phyloP scores from a whole-genome alignment of 1,140 invertebrate genomes.

The Eumaeus atala region DNA sequence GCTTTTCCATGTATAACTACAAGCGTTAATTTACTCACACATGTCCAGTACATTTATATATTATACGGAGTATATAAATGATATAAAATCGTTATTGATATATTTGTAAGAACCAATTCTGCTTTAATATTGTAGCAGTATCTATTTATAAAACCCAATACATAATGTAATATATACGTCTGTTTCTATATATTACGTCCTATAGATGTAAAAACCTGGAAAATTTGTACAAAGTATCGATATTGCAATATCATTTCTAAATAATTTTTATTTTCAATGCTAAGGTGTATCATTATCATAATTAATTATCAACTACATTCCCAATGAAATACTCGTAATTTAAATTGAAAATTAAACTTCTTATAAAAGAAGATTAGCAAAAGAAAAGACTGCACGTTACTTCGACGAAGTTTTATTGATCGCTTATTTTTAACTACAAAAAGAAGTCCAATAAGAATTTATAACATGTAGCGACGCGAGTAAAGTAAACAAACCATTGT shows the following conservation, averaged over 20 bases:
- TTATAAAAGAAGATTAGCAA: slow-evolving; percentile 40
- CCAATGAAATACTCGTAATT: too few relatives aligned
- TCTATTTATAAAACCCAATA: neutral
- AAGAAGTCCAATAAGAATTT: neutral
- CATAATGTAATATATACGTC: too few relatives aligned
- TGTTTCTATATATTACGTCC: too few relatives aligned
- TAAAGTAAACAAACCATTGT: neutral
- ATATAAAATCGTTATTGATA: slow-evolving; percentile 3
- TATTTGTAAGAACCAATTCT: slow-evolving; percentile 2
- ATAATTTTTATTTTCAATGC: too few relatives aligned
- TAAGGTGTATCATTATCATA: too few relatives aligned
- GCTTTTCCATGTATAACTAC: slow-evolving; percentile 59
- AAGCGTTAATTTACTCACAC: slow-evolving; percentile 66
- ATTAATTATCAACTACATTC: too few relatives aligned
- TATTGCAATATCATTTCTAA: too few relatives aligned
- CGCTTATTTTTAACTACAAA: slow-evolving; percentile 10
- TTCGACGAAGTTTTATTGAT: slow-evolving; percentile 33
- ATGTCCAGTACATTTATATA: slow-evolving; percentile 36
- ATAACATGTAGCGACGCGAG: neutral
- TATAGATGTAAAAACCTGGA: too few relatives aligned
- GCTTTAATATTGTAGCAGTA: slow-evolving; percentile 3
- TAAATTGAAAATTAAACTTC: too few relatives aligned
- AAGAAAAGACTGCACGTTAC: slow-evolving; percentile 51
- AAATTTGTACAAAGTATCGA: too few relatives aligned
- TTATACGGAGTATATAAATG: slow-evolving; percentile 15